These are phyloP conservation scores for Wiebesia pumilae DNA, from an alignment of 1,140 invertebrate genomes.

Conservation along the genomic window DNA sequence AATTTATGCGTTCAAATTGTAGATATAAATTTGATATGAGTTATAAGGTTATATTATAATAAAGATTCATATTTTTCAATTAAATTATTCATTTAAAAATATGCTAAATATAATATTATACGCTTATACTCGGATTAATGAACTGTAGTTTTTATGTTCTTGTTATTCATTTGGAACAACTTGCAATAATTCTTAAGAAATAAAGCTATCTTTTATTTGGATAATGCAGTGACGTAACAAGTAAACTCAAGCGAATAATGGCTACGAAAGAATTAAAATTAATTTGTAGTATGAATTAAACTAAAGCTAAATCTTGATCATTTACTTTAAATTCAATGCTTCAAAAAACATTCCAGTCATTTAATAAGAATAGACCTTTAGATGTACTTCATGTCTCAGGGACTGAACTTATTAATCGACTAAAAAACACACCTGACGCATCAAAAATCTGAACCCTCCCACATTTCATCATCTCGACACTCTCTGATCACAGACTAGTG, in stretches of 20 bases:
- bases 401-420: background rate
- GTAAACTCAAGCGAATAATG: background rate
- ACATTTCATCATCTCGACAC: background rate
- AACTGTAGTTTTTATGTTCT: background rate
- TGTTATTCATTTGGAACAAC: background rate
- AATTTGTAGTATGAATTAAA: too few relatives aligned
- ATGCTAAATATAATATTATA: background rate
- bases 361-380: background rate
- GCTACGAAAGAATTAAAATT: background rate
- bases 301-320: background rate
- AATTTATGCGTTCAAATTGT: too few relatives aligned
- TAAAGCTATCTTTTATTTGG: background rate
- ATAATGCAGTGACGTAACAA: background rate
- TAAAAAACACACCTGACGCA: background rate
- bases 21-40: too few relatives aligned
- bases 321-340: background rate
- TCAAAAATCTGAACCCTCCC: background rate
- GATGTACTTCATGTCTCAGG: background rate
- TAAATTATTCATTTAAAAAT: background rate
- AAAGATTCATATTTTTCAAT: background rate
- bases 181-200: background rate
- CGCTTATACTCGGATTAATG: background rate
- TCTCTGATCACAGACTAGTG: background rate
- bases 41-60: background rate
- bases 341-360: too few relatives aligned